Percentiles rank a stretch among this genome's conserved stretches.
Evolutionary conservation across 2,888 invertebrate genomes (phyloP).

Genomic region (Neria commutata): DNA sequence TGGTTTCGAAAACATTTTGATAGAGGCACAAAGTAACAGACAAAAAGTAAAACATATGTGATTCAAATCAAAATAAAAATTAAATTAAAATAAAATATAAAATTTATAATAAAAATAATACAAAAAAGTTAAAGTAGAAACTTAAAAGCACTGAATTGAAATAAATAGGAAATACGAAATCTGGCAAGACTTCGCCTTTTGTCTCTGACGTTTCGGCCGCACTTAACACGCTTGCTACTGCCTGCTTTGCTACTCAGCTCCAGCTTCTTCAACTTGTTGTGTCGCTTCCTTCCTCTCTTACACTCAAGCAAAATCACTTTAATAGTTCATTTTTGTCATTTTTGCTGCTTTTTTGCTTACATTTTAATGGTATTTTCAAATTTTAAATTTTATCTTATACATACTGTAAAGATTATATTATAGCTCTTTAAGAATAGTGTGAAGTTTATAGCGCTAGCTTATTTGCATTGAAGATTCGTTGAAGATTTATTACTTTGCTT

Average conservation of each 20-base stretch:
- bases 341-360: background rate
- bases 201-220: no score
- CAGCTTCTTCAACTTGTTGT: conserved; percentile 24
- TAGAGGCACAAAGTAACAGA: conserved; percentile 5
- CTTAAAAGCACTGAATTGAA: background rate
- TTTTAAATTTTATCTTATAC: no score
- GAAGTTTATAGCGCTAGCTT: background rate
- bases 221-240: background rate
- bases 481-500: conserved; percentile 13
- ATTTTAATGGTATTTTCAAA: conserved; percentile 24
- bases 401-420: background rate
- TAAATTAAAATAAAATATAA: conserved; percentile 32
- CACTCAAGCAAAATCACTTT: no score
- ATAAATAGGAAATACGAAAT: no score
- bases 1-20: background rate
- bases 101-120: conserved; percentile 49
- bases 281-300: no score
- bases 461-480: conserved; percentile 32
- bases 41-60: background rate
- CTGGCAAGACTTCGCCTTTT: conserved; percentile 30
- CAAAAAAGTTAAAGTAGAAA: conserved; percentile 35
- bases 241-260: background rate
- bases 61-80: background rate
- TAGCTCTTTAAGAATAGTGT: background rate
- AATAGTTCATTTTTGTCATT: background rate